These are phyloP conservation scores for Itoplectis maculator DNA, from an alignment of 2,888 invertebrate genomes.

Conservation along the genomic window DNA sequence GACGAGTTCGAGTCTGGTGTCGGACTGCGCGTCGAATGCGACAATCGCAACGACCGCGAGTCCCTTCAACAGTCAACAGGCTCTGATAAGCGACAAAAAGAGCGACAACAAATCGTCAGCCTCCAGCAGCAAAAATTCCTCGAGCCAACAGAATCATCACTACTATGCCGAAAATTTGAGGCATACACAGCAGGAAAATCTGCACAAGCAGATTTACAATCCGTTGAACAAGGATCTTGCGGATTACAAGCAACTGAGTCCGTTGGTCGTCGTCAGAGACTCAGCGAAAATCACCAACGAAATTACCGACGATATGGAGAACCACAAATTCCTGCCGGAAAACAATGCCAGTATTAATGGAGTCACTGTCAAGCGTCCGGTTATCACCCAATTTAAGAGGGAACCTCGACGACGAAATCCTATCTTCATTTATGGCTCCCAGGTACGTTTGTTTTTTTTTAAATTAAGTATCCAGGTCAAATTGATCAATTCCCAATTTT, in stretches of 20 bases:
- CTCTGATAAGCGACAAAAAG: conserved; percentile 71
- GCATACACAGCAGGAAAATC: conserved; percentile 73
- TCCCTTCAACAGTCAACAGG: conserved; percentile 82
- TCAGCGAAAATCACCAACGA: conserved; percentile 60
- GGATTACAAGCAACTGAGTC: conserved; percentile 80
- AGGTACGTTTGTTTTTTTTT: conserved; percentile 56
- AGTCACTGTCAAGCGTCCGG: conserved; percentile 10
- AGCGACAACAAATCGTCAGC: conserved; percentile 8
- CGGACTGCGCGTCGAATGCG: conserved; percentile 82
- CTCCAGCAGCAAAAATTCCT: conserved; percentile 20
- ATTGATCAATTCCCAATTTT: too few species aligned
- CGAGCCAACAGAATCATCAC: conserved; percentile 62
- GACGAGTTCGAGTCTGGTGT: conserved; percentile 75
- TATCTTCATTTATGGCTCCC: conserved; percentile 46
- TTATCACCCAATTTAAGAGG: conserved; percentile 33
- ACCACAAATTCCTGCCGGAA: conserved; percentile 69
- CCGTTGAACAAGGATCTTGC: conserved; percentile 73
- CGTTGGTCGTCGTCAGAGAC: conserved; percentile 68
- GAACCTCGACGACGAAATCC: conserved; percentile 6
- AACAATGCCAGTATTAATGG: conserved; percentile 58
- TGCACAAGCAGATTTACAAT: conserved; percentile 77
- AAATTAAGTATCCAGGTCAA: too few species aligned
- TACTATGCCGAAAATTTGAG: conserved; percentile 82
- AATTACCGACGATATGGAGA: conserved; percentile 35
- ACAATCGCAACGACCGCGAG: conserved; percentile 81